phyloP scores from a whole-genome alignment of 2,113 vertebrate genomes.

The Montifringilla adamsi region DNA sequence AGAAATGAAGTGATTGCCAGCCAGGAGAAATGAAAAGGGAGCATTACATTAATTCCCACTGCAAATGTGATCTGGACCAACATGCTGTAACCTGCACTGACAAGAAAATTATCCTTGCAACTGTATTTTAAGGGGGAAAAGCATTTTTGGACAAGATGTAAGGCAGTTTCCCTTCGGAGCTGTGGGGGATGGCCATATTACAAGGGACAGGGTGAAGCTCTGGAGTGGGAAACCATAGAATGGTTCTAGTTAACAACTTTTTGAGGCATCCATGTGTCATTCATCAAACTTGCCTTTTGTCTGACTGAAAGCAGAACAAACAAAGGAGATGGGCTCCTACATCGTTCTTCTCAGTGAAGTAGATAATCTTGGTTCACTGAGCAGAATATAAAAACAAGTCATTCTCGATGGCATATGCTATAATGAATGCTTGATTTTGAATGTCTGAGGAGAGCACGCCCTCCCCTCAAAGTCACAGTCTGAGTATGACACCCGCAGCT shows the following conservation, averaged over 20 bases:
- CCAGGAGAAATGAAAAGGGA: conserved; percentile 49
- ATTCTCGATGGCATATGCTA: neutral
- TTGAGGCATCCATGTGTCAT: neutral
- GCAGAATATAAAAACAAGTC: conserved; percentile 24
- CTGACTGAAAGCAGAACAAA: conserved; percentile 35
- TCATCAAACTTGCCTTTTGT: conserved; percentile 27
- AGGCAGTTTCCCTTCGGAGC: neutral
- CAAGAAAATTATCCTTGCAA: conserved; percentile 14
- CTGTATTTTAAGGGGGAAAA: neutral
- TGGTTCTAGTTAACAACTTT: conserved; percentile 23
- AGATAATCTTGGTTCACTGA: conserved; percentile 37
- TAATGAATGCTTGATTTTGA: conserved; percentile 10
- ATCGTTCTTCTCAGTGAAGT: conserved; percentile 11
- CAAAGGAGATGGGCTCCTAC: conserved; percentile 32
- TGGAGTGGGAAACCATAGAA: neutral
- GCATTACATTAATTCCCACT: conserved; percentile 32
- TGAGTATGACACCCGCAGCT: neutral
- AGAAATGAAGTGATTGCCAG: conserved; percentile 28
- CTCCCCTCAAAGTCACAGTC: neutral
- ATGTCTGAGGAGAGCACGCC: neutral
- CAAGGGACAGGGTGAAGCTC: neutral
- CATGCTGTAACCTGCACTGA: conserved; percentile 8
- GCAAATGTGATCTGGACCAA: conserved; percentile 32
- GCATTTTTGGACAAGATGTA: neutral
- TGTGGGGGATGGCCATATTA: neutral